Evolutionary conservation across 2,797 vertebrate species (phyloP), one percentile per base, ranked within the genome.

Genomic region (Philypnodon macrostomus): DNA sequence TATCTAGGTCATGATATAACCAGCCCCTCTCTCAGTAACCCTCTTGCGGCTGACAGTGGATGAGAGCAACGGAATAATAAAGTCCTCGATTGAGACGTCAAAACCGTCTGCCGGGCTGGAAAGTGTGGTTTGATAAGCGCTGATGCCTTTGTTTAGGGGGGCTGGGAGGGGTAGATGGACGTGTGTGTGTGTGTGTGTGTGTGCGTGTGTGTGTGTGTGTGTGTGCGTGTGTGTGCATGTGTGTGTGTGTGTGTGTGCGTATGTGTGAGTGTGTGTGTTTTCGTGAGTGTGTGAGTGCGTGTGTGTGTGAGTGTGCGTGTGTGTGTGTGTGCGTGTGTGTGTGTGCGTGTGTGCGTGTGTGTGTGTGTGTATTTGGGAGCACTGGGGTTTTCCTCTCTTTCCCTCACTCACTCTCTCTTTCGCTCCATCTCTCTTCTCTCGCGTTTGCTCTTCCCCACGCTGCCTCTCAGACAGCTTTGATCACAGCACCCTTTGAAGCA

Each of bases 401-500:
- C 73, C 42, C 65, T 27, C 60, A 49, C 63, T 64, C 70, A 49
- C 59, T 35, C 51, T 18, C 41, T 2, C 54, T 35, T 47, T 70
- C 75, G 30, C 63, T 42, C 41, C 19, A 32, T 31, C 49, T 6
- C 35, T 19, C 41, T 26, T 37, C 71, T 52, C 62, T 48, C 64
- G 49, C 72, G 54, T 3, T 23, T 23, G 60, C 46, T 73, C 77
- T 81, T 85, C 80, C 85, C 81, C 79, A 75, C 77, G 85, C 84
- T 85, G 85, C 86, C 80, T 75, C 85, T 88, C 88, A 88, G 90
- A 90, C 87, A 86, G 89, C 91, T 94, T 94, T 97, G 91, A 94
- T 93, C 92, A 92, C 81, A 66, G 85, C 38, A 77, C 75, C 81
- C 91, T 95, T 94, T 95, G 92, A 95, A 93, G 90, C 86, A 88